phyloP scores from a whole-genome alignment of 2,113 vertebrate genomes.

The Symphodus melops region DNA sequence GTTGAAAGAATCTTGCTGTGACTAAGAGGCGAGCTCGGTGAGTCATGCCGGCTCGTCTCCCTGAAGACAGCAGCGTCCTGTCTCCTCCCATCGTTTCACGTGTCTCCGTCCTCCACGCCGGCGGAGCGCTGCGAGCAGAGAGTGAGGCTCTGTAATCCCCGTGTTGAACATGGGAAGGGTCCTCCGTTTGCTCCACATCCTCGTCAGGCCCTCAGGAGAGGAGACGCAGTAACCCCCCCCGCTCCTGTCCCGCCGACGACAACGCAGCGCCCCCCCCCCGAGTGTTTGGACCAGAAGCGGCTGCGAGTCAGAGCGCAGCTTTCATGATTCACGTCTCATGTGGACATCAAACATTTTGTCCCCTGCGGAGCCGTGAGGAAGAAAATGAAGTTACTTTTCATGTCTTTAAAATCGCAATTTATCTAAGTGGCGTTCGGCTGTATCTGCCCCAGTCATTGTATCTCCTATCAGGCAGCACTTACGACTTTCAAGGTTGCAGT shows the following conservation, averaged over 20 bases:
- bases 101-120: conserved; percentile 23
- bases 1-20: no score
- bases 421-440: conserved; percentile 40
- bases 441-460: conserved; percentile 14
- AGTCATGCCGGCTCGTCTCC: background rate
- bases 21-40: no score
- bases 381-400: conserved; percentile 53
- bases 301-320: conserved; percentile 46
- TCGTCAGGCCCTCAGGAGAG: conserved; percentile 32
- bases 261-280: conserved; percentile 23
- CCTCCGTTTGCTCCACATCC: conserved; percentile 40
- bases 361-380: conserved; percentile 25
- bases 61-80: conserved; percentile 43
- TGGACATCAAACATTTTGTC: conserved; percentile 38
- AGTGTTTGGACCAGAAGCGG: conserved; percentile 30
- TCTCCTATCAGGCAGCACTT: conserved; percentile 6
- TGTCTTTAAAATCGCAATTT: conserved; percentile 44
- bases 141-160: conserved; percentile 72
- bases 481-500: conserved; percentile 59
- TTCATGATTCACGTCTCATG: conserved; percentile 50
- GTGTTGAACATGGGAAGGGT: conserved; percentile 67
- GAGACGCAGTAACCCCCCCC: conserved; percentile 40
- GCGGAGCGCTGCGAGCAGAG: conserved; percentile 51
- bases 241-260: conserved; percentile 17
- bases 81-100: background rate